Evolutionary conservation across 2,888 invertebrate genomes (phyloP).

Genomic region (Ptycholaimellus sp.): DNA sequence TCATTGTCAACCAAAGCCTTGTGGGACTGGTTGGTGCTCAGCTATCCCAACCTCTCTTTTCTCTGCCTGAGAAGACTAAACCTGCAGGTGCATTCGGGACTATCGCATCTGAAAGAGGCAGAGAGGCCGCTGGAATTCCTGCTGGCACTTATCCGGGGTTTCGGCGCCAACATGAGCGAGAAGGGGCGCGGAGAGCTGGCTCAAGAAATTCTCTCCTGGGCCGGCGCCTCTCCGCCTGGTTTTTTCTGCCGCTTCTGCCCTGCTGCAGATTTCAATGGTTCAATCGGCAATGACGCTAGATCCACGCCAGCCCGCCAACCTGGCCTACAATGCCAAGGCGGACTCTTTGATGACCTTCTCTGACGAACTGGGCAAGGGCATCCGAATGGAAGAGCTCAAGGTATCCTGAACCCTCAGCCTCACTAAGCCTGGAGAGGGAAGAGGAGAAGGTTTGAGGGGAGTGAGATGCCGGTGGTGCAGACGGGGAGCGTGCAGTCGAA

Average conservation of each 20-base stretch:
- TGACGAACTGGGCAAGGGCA: slow-evolving; percentile 25
- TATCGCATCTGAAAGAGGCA: neutral
- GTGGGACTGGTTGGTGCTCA: too few relatives aligned
- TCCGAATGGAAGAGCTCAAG: slow-evolving; percentile 9
- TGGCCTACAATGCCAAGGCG: slow-evolving; percentile 40
- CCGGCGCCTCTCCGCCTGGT: slow-evolving; percentile 35
- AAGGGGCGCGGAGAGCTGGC: slow-evolving; percentile 40
- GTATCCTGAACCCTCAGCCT: slow-evolving; percentile 33
- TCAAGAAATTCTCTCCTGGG: slow-evolving; percentile 40
- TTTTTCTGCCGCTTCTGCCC: too few relatives aligned
- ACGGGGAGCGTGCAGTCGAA: slow-evolving; percentile 43
- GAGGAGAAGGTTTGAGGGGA: too few relatives aligned
- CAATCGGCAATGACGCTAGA: slow-evolving; percentile 24
- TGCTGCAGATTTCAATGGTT: too few relatives aligned
- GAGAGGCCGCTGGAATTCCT: slow-evolving; percentile 20
- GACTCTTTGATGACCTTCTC: slow-evolving; percentile 43
- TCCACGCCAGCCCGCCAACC: slow-evolving; percentile 33
- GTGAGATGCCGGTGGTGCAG: slow-evolving; percentile 34
- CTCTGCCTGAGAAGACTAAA: too few relatives aligned
- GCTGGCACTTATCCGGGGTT: slow-evolving; percentile 40
- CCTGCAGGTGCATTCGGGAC: slow-evolving; percentile 5
- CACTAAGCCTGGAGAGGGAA: slow-evolving; percentile 20
- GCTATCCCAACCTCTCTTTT: too few relatives aligned
- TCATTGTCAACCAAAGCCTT: too few relatives aligned
- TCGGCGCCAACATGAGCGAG: slow-evolving; percentile 42